Conservation (phyloP, 2,888 invertebrate genomes). For the Liposcelis brunnea region DNA sequence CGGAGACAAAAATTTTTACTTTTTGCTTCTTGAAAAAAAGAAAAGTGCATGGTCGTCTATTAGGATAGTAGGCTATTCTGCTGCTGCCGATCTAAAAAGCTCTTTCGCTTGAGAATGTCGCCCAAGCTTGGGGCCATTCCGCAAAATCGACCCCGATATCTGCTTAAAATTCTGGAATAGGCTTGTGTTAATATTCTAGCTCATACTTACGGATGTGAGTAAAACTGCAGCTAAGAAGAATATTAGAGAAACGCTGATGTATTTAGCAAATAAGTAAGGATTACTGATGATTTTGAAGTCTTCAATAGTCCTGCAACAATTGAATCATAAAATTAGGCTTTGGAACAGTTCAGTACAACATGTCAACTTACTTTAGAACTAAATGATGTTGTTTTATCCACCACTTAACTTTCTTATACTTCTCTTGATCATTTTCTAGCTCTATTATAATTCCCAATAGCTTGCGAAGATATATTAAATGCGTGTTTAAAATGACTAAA, state of each 20-base stretch:
- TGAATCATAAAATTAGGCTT: neutral
- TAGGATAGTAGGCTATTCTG: no score
- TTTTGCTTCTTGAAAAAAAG: no score
- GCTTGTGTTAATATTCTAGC: no score
- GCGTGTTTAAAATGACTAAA: neutral
- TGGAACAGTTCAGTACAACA: no score
- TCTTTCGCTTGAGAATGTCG: no score
- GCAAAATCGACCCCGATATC: no score
- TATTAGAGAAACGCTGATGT: neutral
- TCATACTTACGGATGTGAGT: neutral
- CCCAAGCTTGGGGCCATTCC: no score
- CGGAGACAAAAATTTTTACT: no score
- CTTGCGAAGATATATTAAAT: neutral
- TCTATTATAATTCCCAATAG: neutral
- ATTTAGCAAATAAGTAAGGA: neutral
- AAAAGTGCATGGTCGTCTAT: no score
- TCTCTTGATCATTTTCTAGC: neutral
- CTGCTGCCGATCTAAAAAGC: no score
- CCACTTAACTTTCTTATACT: neutral
- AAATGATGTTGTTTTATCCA: neutral
- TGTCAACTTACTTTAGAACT: no score
- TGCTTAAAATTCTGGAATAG: no score
- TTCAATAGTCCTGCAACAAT: neutral
- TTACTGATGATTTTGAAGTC: neutral
- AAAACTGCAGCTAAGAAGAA: neutral